Evolutionary conservation across 1,140 invertebrate species (phyloP).

Genomic region (Drosophila funebris): DNA sequence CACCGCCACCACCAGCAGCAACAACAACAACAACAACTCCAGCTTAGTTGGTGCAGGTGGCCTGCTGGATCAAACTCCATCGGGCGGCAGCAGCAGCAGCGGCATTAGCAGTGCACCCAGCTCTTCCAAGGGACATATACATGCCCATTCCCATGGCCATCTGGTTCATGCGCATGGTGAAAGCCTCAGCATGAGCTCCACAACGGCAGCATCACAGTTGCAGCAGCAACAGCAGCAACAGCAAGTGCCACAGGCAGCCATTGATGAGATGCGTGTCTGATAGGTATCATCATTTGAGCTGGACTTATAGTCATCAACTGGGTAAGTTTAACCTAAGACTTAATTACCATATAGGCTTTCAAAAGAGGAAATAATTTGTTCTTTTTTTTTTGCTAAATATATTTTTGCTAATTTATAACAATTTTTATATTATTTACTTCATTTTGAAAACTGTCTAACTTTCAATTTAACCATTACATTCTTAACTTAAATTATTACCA

Average conservation of each 20-base stretch:
- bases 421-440: not conserved
- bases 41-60: slow-evolving; percentile 48
- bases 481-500: not conserved
- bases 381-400: too few species aligned
- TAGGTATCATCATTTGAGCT: slow-evolving; percentile 85
- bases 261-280: slow-evolving; percentile 94
- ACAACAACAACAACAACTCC: slow-evolving; percentile 77
- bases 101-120: slow-evolving; percentile 84
- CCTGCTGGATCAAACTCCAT: slow-evolving; percentile 79
- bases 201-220: slow-evolving; percentile 30
- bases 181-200: slow-evolving; percentile 73
- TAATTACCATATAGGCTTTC: not conserved
- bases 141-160: slow-evolving; percentile 49
- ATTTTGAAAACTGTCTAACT: not conserved
- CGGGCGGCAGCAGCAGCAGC: slow-evolving; percentile 85
- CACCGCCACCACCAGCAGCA: slow-evolving; percentile 63
- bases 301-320: slow-evolving; percentile 83
- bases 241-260: slow-evolving; percentile 88
- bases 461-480: not conserved
- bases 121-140: slow-evolving; percentile 85
- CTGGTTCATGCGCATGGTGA: slow-evolving; percentile 81
- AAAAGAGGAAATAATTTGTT: too few species aligned
- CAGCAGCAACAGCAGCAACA: slow-evolving; percentile 81
- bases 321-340: slow-evolving; percentile 50
- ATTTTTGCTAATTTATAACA: not conserved